A percentile compares a stretch with the other conserved stretches of the same genome.
Evolutionary conservation across 1,140 invertebrate genomes (phyloP).

Genomic region (Homarus americanus): DNA sequence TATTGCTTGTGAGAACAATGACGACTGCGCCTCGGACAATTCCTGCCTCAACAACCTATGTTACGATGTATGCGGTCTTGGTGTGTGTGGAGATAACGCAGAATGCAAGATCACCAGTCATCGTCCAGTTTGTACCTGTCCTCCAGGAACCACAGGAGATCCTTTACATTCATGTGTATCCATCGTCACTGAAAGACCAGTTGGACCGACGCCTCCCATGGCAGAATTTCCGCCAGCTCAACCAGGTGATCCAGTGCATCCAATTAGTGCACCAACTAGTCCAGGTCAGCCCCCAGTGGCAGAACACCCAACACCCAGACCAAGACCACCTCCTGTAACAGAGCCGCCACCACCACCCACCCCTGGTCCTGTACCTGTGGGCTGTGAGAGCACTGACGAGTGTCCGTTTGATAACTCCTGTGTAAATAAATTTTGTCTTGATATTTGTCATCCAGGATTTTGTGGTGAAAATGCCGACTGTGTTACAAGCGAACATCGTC

Average conservation of each 20-base stretch:
- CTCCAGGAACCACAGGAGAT: constrained; percentile 85
- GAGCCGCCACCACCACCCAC: constrained; percentile 24
- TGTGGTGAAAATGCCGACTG: constrained; percentile 90
- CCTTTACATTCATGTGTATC: constrained; percentile 70
- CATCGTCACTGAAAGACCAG: constrained; percentile 47
- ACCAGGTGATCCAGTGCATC: constrained; percentile 38
- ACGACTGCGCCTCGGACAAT: constrained; percentile 68
- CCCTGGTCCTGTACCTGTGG: constrained; percentile 68
- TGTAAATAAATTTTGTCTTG: constrained; percentile 73
- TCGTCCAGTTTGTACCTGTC: constrained; percentile 77
- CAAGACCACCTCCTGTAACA: constrained; percentile 27
- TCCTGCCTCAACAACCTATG: constrained; percentile 69
- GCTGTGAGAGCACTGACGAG: constrained; percentile 76
- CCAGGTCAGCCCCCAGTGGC: constrained; percentile 7
- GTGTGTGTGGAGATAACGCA: constrained; percentile 78
- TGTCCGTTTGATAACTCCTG: constrained; percentile 77
- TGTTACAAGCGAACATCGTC: constrained; percentile 87
- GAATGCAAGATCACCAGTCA: constrained; percentile 84
- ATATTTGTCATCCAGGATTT: constrained; percentile 80
- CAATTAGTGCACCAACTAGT: constrained; percentile 41
- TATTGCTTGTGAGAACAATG: constrained; percentile 73
- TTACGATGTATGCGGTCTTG: constrained; percentile 73
- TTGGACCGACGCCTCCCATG: constrained; percentile 86
- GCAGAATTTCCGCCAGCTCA: constrained; percentile 82
- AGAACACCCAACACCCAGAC: not conserved